phyloP scores from a whole-genome alignment of 1,140 invertebrate genomes.

The Neotoxoptera formosana region DNA sequence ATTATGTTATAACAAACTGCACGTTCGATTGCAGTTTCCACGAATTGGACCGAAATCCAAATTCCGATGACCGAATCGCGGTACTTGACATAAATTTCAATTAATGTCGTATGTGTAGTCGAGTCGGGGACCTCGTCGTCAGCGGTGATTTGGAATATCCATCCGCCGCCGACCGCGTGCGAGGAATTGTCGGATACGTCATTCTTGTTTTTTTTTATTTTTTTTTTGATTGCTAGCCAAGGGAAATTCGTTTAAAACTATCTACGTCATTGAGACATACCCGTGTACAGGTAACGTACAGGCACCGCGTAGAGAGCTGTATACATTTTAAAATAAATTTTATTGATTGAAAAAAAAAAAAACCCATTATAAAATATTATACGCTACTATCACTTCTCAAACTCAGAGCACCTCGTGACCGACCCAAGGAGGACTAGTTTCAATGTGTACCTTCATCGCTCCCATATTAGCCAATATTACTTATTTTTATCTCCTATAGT shows the following conservation, averaged over 20 bases:
- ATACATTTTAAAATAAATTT: conserved; percentile 24
- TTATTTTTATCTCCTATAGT: conserved; percentile 41
- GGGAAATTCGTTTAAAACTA: conserved; percentile 38
- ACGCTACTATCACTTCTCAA: conserved; percentile 48
- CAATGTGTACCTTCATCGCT: conserved; percentile 33
- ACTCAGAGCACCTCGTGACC: conserved; percentile 51
- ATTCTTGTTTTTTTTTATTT: background rate
- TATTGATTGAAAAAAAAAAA: conserved; percentile 44
- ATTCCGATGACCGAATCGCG: background rate
- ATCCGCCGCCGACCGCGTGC: background rate
- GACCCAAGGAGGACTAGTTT: conserved; percentile 55
- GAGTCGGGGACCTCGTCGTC: background rate
- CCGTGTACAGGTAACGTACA: background rate
- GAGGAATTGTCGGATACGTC: background rate
- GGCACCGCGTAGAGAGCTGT: background rate
- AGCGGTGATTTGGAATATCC: background rate
- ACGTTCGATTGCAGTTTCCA: background rate
- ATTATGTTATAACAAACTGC: background rate
- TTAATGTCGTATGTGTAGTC: background rate
- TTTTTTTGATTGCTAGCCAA: conserved; percentile 36
- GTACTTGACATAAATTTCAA: background rate
- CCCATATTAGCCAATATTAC: conserved; percentile 39
- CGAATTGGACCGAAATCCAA: too few species aligned
- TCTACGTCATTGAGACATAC: conserved; percentile 5
- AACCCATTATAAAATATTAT: conserved; percentile 37